A percentile compares a stretch with the other conserved stretches of the same genome.
These are phyloP conservation scores for Synanthedon vespiformis DNA, from an alignment of 2,888 invertebrate species.

Conservation along the genomic window DNA sequence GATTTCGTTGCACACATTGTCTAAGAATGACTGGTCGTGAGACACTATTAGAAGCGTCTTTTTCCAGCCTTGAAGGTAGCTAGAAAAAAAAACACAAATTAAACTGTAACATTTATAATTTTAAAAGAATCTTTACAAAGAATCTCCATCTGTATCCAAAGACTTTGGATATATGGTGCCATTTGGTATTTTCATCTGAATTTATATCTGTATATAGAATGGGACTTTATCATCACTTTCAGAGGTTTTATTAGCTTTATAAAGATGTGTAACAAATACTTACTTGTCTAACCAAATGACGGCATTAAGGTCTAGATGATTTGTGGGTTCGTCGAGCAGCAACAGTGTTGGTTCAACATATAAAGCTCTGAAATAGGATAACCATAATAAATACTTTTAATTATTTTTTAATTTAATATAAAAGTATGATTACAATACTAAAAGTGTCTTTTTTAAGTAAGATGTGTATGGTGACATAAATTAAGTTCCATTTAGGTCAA, in stretches of 20 bases:
- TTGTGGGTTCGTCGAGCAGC: conserved; percentile 98
- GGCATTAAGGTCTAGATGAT: conserved; percentile 98
- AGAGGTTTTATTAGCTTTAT: too few species aligned
- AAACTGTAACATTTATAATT: too few species aligned
- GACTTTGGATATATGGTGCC: too few species aligned
- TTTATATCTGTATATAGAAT: not conserved
- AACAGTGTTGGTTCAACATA: conserved; percentile 98
- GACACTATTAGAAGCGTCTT: conserved; percentile 98
- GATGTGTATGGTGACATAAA: too few species aligned
- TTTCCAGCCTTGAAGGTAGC: conserved; percentile 98
- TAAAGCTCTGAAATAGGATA: conserved; percentile 76
- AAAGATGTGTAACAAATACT: conserved; percentile 27
- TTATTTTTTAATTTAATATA: too few species aligned
- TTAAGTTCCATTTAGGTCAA: too few species aligned
- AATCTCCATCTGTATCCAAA: too few species aligned
- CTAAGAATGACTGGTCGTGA: conserved; percentile 99
- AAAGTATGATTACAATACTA: too few species aligned
- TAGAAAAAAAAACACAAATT: conserved; percentile 25
- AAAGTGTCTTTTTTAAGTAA: too few species aligned
- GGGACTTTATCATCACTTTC: too few species aligned
- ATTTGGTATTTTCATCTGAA: not conserved
- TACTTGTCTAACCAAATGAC: conserved; percentile 99
- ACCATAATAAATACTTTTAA: too few species aligned
- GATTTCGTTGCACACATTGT: conserved; percentile 99
- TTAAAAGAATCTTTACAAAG: too few species aligned